phyloP scores from a whole-genome alignment of 2,888 invertebrate species.

The Drosophila phalerata region DNA sequence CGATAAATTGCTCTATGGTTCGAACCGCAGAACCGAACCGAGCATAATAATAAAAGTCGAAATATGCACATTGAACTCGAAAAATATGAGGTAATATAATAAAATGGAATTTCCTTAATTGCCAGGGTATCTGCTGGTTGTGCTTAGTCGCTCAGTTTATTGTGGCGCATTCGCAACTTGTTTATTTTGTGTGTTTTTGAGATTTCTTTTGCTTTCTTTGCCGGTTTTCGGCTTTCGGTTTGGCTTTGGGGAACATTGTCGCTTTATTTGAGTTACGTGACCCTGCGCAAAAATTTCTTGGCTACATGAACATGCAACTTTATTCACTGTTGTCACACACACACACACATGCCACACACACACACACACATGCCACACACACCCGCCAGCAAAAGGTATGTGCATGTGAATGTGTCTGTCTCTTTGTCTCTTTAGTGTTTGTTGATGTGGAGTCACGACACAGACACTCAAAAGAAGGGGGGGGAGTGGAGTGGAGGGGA shows the following conservation, averaged over 20 bases:
- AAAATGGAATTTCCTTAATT: no score
- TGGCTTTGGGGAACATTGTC: constrained; percentile 59
- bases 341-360: constrained; percentile 36
- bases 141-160: not conserved
- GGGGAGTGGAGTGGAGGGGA: not conserved
- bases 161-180: not conserved
- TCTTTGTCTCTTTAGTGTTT: constrained; percentile 53
- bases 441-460: constrained; percentile 9
- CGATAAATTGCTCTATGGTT: no score
- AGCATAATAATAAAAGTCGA: no score
- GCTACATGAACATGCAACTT: constrained; percentile 77
- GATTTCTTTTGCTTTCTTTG: constrained; percentile 18
- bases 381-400: constrained; percentile 36
- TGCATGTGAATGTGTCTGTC: constrained; percentile 35
- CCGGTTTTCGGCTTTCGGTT: constrained; percentile 29
- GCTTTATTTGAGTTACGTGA: constrained; percentile 81
- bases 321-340: constrained; percentile 17
- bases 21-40: no score
- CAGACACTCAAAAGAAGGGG: not conserved
- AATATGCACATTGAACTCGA: no score
- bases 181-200: constrained; percentile 23
- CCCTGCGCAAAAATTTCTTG: constrained; percentile 75
- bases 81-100: no score
- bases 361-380: constrained; percentile 32
- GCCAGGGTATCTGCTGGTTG: not conserved